Base-by-base conservation (phyloP, 1,140 invertebrate species). In the Pogonomyrmex californicus region DNA sequence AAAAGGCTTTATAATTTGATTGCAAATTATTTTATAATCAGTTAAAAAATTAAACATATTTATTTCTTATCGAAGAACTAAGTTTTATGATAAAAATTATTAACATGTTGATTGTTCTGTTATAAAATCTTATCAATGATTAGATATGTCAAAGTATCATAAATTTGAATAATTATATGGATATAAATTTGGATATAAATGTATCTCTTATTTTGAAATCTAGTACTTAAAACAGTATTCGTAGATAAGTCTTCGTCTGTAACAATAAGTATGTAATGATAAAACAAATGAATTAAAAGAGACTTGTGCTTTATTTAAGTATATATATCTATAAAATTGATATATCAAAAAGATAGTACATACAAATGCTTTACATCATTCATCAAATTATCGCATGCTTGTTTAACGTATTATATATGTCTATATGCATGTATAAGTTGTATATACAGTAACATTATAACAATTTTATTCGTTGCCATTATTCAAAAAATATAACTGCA, bases 231-330 rank as follows among this genome's bases (percentile, higher is more conserved):
- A 44, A 87, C 54, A 89, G 54, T 86, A 88, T 88, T 90, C 36
- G 2, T 60, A 60, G 17, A 75, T 73, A 85, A 73, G 49, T 17
- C 6, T 76, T 77, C 76, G 66, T 90, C 82, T 90, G 85, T 87
- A 90, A 87, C 90, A 85, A 47, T 85, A 44, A 54, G 66, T 85
- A 62, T 58, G 23, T 49, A 1, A 56, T 54, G 49, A 76, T 68
- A 49, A 76, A 86, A 14, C 3, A 60, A 23, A 62, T 62, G 41
- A 54, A 47, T 60, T 41, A 12, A 60, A 58, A 49, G 3, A 75
- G 33, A 78, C 54, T 66, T 62, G 14, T 33, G 0, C 38, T 63
- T 81, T 62, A 62, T 77, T 58, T 44, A 65, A n/a, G 38, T 60
- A 56, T n/a, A 10, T 56, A 60, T 60, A 30, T 9, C 0, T 14